Evolutionary conservation across 2,888 invertebrate genomes (phyloP).

Genomic region (Altica lythri): DNA sequence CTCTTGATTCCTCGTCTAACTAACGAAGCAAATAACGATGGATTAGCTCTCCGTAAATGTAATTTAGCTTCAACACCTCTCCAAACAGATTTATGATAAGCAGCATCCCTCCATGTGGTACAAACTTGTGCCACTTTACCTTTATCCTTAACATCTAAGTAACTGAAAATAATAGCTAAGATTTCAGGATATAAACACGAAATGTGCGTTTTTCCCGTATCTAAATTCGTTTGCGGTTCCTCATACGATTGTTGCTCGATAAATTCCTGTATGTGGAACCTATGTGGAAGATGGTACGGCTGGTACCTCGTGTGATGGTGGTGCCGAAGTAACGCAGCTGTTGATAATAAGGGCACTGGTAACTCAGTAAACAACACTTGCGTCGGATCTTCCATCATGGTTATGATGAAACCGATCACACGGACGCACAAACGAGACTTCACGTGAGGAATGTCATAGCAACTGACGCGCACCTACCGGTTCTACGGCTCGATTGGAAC

Average conservation of each 20-base stretch:
- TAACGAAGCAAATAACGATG: slow-evolving; percentile 83
- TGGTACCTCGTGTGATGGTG: slow-evolving; percentile 62
- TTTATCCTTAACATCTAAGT: slow-evolving; percentile 85
- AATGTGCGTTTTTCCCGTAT: slow-evolving; percentile 70
- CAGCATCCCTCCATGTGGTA: slow-evolving; percentile 87
- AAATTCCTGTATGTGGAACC: slow-evolving; percentile 62
- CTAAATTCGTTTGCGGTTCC: slow-evolving; percentile 40
- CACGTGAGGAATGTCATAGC: slow-evolving; percentile 51
- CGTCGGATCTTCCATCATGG: slow-evolving; percentile 61
- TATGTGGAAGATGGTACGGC: slow-evolving; percentile 70
- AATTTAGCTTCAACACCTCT: slow-evolving; percentile 90
- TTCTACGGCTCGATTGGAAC: slow-evolving; percentile 53
- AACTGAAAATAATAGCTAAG: slow-evolving; percentile 87
- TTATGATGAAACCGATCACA: slow-evolving; percentile 52
- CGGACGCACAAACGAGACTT: slow-evolving; percentile 44
- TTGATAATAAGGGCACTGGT: slow-evolving; percentile 62
- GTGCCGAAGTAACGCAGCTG: slow-evolving; percentile 59
- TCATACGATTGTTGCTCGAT: slow-evolving; percentile 44
- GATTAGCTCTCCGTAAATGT: slow-evolving; percentile 82
- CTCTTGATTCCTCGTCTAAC: slow-evolving; percentile 85
- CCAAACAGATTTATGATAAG: slow-evolving; percentile 92
- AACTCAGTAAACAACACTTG: slow-evolving; percentile 65
- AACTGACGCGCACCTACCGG: slow-evolving; percentile 48
- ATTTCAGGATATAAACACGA: slow-evolving; percentile 91
- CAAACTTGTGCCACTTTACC: slow-evolving; percentile 91